A percentile compares a stretch with the other conserved stretches of the same genome.
phyloP scores from a whole-genome alignment of 2,888 invertebrate species.

The Trichogramma dendrolimi region DNA sequence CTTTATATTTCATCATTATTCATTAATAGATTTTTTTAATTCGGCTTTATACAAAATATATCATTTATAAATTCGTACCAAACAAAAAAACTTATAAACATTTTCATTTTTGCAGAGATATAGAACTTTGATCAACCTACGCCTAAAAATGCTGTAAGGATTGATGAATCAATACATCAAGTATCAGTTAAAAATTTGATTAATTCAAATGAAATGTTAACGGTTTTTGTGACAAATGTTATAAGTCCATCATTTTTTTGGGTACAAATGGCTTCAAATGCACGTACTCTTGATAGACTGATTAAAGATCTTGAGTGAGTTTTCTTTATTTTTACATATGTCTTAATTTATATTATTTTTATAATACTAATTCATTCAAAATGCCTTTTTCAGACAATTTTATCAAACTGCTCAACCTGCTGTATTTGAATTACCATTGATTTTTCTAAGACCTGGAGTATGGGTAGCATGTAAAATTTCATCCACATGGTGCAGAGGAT shows the following conservation, averaged over 20 bases:
- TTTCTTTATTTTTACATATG: conserved; percentile 4
- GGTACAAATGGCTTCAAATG: conserved; percentile 37
- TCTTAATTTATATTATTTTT: conserved; percentile 1
- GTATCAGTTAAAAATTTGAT: conserved; percentile 34
- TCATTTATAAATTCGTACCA: neutral
- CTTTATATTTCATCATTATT: too few species aligned
- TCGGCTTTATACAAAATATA: conserved; percentile 13
- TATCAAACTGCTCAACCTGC: conserved; percentile 2
- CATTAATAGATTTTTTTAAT: too few species aligned
- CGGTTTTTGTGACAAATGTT: conserved; percentile 41
- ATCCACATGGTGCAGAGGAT: conserved; percentile 43
- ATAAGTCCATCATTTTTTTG: conserved; percentile 46
- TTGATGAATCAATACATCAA: conserved; percentile 40
- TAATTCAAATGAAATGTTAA: conserved; percentile 21
- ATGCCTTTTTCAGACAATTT: conserved; percentile 15
- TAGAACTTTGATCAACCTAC: conserved; percentile 24
- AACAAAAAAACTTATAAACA: too few species aligned
- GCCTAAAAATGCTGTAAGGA: conserved; percentile 37
- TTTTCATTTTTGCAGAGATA: too few species aligned
- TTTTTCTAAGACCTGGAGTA: conserved; percentile 40
- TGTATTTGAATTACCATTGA: conserved; percentile 33
- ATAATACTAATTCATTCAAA: conserved; percentile 4
- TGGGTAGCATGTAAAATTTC: conserved; percentile 42
- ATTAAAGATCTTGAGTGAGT: conserved; percentile 43
- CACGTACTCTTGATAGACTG: conserved; percentile 31